Base-by-base conservation (phyloP, 2,113 vertebrate species). In the Orthonyx spaldingii region DNA sequence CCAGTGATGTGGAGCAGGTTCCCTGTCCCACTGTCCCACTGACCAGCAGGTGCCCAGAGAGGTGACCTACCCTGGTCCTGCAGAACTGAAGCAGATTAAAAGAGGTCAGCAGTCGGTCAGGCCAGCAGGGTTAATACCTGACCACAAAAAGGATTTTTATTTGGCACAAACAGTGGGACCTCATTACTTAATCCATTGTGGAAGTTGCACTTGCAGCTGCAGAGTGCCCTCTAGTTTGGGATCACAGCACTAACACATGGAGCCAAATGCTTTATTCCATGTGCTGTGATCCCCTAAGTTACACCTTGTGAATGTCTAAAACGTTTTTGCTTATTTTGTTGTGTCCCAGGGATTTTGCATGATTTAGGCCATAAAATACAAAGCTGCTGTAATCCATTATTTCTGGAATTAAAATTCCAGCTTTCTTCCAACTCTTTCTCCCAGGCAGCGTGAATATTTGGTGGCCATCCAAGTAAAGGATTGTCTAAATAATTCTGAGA, bases 161-260 rank as follows among this genome's bases (percentile, higher is more conserved):
- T 92, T 90, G 90, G 87, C 94, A 68, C 71, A 42, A 88, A 59
- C 41, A 35, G 27, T 37, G 49, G 35, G n/a, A 52, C 76, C 93
- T 84, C 5, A 35, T 61, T 63, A 12, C 59, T 50, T 85, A 86
- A 95, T 74, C 71, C 59, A 0, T 60, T 42, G 35, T 77, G 90
- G 60, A 71, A 91, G 57, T 59, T 87, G 63, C 78, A 72, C 87
- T 87, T n/a, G 15, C n/a, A 18, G 89, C 93, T 72, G 50, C 47
- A 21, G 75, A 75, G 92, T 88, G 96, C 93, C 96, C 89, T 21
- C 91, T 94, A 66, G 82, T 91, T 49, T 77, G 87, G 63, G 79
- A 84, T 77, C 49, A 13, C 71, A 33, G 79, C 63, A 84, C 22
- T 42, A 9, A 28, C 87, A 77, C 15, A 0, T 17, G 53, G 14